Percentiles rank a stretch among this genome's conserved stretches.
Conservation (phyloP, 2,113 vertebrate species). For the Sturnira hondurensis region DNA sequence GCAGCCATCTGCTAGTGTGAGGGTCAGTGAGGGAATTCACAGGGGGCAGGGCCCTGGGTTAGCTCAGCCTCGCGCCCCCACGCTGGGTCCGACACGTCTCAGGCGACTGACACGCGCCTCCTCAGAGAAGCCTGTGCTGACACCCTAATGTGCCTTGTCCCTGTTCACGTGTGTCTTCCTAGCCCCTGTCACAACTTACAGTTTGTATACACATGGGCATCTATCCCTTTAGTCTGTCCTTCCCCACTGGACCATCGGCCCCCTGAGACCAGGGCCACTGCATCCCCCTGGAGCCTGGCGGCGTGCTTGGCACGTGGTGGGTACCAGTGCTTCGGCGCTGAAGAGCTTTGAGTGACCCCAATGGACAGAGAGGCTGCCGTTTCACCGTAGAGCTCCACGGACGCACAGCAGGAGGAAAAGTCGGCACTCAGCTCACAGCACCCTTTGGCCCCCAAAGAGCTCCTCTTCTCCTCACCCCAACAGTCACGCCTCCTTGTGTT, state of each 20-base stretch:
- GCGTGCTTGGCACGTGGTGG: rapidly evolving
- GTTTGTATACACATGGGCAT: too few relatives aligned
- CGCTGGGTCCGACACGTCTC: rapidly evolving
- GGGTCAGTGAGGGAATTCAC: background rate
- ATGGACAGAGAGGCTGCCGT: background rate
- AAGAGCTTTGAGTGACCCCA: background rate
- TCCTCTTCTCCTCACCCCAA: background rate
- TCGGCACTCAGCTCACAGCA: background rate
- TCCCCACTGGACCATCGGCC: background rate
- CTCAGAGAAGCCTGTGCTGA: too few relatives aligned
- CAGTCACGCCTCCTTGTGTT: rapidly evolving
- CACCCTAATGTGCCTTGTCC: rapidly evolving
- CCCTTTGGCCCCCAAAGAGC: rapidly evolving
- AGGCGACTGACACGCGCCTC: background rate
- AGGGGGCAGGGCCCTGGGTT: background rate
- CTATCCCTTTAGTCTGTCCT: background rate
- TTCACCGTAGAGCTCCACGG: background rate
- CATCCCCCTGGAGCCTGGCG: background rate
- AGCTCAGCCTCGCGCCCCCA: background rate
- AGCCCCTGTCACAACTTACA: background rate
- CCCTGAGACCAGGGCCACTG: rapidly evolving
- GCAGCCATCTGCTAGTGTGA: background rate
- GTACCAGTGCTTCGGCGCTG: rapidly evolving
- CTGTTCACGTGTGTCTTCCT: rapidly evolving
- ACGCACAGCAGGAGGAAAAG: background rate